phyloP scores from a whole-genome alignment of 2,888 invertebrate genomes.

The Sarcophaga subvicina region DNA sequence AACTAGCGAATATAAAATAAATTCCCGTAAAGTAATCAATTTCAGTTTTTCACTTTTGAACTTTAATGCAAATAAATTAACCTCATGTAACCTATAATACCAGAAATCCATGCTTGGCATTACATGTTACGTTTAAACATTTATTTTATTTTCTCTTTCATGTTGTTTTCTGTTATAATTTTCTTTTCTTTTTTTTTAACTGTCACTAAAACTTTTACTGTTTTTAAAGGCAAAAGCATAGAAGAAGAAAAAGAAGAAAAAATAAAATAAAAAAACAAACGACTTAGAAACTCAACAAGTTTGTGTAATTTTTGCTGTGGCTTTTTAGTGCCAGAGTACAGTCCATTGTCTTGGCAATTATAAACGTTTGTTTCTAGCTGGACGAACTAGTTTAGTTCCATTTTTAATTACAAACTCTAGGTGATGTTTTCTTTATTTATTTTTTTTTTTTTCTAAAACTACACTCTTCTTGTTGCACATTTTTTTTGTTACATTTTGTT shows the following conservation, averaged over 20 bases:
- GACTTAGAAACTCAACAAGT: constrained; percentile 56
- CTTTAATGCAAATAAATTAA: constrained; percentile 51
- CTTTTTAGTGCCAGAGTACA: neutral
- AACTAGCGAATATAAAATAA: too few species aligned
- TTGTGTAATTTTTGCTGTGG: constrained; percentile 45
- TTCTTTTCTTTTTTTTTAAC: constrained; percentile 52
- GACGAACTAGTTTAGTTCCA: constrained; percentile 41
- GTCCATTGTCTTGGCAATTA: constrained; percentile 12
- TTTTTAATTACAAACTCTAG: constrained; percentile 49
- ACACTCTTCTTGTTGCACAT: neutral
- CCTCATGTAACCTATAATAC: constrained; percentile 14
- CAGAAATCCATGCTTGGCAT: constrained; percentile 29
- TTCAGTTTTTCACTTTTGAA: constrained; percentile 14
- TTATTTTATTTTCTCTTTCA: constrained; percentile 3
- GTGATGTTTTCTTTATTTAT: constrained; percentile 10
- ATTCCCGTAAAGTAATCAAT: neutral
- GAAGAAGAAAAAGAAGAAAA: neutral
- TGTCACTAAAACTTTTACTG: constrained; percentile 52
- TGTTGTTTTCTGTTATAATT: constrained; percentile 40
- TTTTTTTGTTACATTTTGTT: neutral
- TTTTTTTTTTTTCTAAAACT: too few species aligned
- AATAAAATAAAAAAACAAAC: constrained; percentile 5
- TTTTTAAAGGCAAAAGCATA: constrained; percentile 13
- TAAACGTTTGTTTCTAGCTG: constrained; percentile 20
- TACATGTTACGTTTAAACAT: neutral